These are phyloP conservation scores for Hyles vespertilio DNA, from an alignment of 1,140 invertebrate species.

Conservation along the genomic window DNA sequence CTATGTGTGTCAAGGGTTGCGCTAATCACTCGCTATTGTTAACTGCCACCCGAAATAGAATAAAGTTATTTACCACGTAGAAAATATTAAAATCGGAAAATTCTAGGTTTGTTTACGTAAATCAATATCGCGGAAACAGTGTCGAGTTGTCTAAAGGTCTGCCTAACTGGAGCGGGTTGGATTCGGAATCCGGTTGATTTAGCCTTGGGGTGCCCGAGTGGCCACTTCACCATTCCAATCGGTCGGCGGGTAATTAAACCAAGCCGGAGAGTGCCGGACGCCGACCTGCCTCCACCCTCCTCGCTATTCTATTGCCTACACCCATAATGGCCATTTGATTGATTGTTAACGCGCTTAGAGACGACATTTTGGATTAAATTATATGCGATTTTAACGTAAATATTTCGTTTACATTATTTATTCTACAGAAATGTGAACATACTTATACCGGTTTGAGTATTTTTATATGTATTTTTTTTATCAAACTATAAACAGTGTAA, in stretches of 20 bases:
- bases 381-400: too few relatives aligned
- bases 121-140: slow-evolving; percentile 49
- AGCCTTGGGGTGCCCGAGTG: slow-evolving; percentile 64
- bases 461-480: too few relatives aligned
- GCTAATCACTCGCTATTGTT: slow-evolving; percentile 59
- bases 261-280: slow-evolving; percentile 26
- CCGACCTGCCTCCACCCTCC: slow-evolving; percentile 41
- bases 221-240: slow-evolving; percentile 69
- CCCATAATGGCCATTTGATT: slow-evolving; percentile 2
- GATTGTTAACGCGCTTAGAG: background rate
- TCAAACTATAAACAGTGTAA: too few relatives aligned
- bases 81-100: background rate
- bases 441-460: too few relatives aligned
- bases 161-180: slow-evolving; percentile 62
- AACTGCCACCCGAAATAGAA: slow-evolving; percentile 47
- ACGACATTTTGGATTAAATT: too few relatives aligned
- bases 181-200: slow-evolving; percentile 62
- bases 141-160: slow-evolving; percentile 44
- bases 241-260: slow-evolving; percentile 53
- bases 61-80: background rate
- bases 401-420: too few relatives aligned
- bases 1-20: slow-evolving; percentile 67
- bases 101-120: slow-evolving; percentile 6
- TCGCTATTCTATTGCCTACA: slow-evolving; percentile 19
- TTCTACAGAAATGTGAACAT: too few relatives aligned